Percentiles rank a stretch among this genome's conserved stretches.
Conservation (phyloP, 1,140 invertebrate genomes). For the Eupeodes corollae region DNA sequence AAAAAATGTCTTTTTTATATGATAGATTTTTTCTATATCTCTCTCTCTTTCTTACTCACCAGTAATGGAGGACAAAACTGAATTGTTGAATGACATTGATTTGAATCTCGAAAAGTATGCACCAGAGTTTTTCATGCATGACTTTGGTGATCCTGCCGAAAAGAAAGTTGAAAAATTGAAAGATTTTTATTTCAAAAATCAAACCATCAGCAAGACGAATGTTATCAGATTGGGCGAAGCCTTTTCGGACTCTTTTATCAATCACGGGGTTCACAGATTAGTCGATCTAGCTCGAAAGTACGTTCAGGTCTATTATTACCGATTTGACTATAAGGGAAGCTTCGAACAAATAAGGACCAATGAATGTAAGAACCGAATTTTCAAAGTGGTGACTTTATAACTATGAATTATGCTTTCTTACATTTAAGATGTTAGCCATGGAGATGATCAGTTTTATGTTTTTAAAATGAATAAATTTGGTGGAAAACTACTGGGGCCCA, state of each 20-base stretch:
- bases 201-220: constrained; percentile 2
- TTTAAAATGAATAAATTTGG: no score
- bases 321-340: constrained; percentile 34
- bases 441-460: no score
- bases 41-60: background rate
- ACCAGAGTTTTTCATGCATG: constrained; percentile 26
- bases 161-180: constrained; percentile 2
- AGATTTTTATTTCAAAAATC: constrained; percentile 15
- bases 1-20: background rate
- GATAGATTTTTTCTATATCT: background rate
- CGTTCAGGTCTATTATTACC: constrained; percentile 42
- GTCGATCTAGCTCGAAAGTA: constrained; percentile 37
- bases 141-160: constrained; percentile 9
- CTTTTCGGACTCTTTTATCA: constrained; percentile 39
- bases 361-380: background rate
- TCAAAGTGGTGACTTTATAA: no score
- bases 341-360: constrained; percentile 5
- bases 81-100: constrained; percentile 20
- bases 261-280: constrained; percentile 39
- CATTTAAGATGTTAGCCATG: no score
- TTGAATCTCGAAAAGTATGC: constrained; percentile 20
- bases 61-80: constrained; percentile 12
- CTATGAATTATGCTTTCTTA: no score
- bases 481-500: no score
- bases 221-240: constrained; percentile 15